phyloP scores from a whole-genome alignment of 2,113 vertebrate species.

The Boleophthalmus pectinirostris region DNA sequence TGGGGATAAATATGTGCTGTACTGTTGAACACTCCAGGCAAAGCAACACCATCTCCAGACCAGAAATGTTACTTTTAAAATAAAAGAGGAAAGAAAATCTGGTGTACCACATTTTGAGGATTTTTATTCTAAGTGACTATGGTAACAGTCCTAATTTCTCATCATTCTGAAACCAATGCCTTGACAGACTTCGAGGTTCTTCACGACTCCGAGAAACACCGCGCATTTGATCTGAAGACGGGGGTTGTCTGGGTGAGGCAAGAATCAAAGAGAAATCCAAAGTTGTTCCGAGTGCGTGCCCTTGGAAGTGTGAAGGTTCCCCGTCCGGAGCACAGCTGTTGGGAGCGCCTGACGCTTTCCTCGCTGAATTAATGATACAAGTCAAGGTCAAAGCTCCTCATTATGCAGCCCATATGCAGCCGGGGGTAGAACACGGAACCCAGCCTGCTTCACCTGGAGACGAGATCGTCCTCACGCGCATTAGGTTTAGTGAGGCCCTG shows the following conservation, averaged over 20 bases:
- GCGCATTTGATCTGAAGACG: background rate
- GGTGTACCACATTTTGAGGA: too few relatives aligned
- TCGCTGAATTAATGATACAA: conserved; percentile 73
- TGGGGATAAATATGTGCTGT: too few relatives aligned
- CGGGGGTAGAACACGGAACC: conserved; percentile 46
- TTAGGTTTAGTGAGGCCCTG: conserved; percentile 25
- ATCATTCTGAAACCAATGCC: too few relatives aligned
- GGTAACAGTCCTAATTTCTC: too few relatives aligned
- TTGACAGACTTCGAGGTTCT: background rate
- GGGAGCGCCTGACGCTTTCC: conserved; percentile 66
- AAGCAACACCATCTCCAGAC: too few relatives aligned
- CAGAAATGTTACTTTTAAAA: background rate
- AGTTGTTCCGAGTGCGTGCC: conserved; percentile 53
- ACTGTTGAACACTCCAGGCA: too few relatives aligned
- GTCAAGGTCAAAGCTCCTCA: conserved; percentile 73
- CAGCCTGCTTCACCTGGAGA: conserved; percentile 64
- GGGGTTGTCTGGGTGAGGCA: background rate
- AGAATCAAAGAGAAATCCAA: conserved; percentile 30
- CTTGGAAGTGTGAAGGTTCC: conserved; percentile 62
- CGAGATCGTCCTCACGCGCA: conserved; percentile 47
- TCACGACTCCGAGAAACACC: background rate
- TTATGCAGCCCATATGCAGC: conserved; percentile 61
- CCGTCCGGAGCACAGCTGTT: conserved; percentile 67
- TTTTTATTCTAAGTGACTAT: too few relatives aligned
- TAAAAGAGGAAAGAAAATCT: background rate